These are phyloP conservation scores for Acrocyrtus sp. DNA, from an alignment of 2,888 invertebrate genomes.

Conservation along the genomic window DNA sequence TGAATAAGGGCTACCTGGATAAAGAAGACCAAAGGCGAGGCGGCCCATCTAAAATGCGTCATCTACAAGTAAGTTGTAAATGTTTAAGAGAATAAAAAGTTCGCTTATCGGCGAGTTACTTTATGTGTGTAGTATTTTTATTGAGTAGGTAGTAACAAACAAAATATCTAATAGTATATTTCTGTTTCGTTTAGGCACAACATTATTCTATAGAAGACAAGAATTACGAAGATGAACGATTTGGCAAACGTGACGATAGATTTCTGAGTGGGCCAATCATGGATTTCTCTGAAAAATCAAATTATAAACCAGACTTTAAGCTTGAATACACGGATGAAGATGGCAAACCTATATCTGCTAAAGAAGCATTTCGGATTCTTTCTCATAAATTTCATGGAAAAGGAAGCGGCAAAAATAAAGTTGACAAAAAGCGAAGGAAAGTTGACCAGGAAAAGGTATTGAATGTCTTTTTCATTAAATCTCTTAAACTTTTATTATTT, in stretches of 20 bases:
- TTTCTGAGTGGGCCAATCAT: constrained; percentile 82
- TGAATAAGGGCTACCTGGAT: constrained; percentile 94
- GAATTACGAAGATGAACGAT: constrained; percentile 82
- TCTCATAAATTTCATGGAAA: constrained; percentile 99
- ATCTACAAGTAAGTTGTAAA: constrained; percentile 68
- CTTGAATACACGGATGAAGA: constrained; percentile 97
- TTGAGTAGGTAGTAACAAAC: neutral
- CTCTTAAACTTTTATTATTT: neutral
- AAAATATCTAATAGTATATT: neutral
- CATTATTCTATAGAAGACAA: constrained; percentile 85
- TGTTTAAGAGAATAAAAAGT: too few species aligned
- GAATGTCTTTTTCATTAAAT: too few species aligned
- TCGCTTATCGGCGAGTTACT: neutral
- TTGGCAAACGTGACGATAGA: constrained; percentile 74
- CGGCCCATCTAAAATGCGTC: constrained; percentile 75
- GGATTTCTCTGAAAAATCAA: constrained; percentile 91
- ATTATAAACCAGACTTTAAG: constrained; percentile 93
- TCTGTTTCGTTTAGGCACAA: constrained; percentile 75
- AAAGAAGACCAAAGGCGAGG: constrained; percentile 78
- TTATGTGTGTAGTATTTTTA: neutral
- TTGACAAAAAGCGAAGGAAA: constrained; percentile 95
- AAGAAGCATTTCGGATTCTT: constrained; percentile 91
- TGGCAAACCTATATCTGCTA: constrained; percentile 89
- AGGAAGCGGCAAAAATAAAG: constrained; percentile 98
- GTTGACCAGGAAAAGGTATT: constrained; percentile 87